Evolutionary conservation across 2,797 vertebrate genomes (phyloP), one percentile per base, ranked within the genome.

Genomic region (Enteromius thamalakanensis): DNA sequence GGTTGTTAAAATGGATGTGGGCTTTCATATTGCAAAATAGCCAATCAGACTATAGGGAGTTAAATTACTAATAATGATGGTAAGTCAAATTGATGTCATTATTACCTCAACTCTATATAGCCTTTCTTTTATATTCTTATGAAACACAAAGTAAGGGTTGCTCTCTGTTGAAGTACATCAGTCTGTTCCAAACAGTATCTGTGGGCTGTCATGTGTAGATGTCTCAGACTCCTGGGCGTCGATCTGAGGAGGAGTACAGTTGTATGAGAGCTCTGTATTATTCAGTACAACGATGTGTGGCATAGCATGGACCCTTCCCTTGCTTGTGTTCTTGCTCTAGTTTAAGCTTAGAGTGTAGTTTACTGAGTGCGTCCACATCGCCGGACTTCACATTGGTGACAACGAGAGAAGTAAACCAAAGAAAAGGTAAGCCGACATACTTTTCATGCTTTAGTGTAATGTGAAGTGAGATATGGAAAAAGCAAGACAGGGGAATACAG

Each of bases 401-500:
- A 75, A 76, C 15, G 17, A 26, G 21, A 42, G 55, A 81, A 51
- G 42, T 65, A 23, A 47, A 21, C 12, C 77, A 68, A 69, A 68
- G 60, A 55, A 67, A 80, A 87, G 81, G 87, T 87, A 82, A 87
- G 85, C 75, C 40, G 42, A 21, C 62, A 23, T 29, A 17, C 26
- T 67, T 51, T 65, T 40, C 14, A 37, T 29, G 10, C 19, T 72
- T 60, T 37, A 4, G 5, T 37, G 32, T 64, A 64, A 32, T 29
- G 12, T 32, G 60, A 64, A 29, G 26, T 51, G 19, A 42, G 8
- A 19, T 11, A 42, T 76, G 14, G n/a, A 26, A 26, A 29, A 40
- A 49, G 3, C 3, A n/a, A 74, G 4, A 29, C 17, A 29, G 42
- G 23, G 21, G 60, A 72, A 10, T 17, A 17, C 45, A 37, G 62